A percentile compares a stretch with the other conserved stretches of the same genome.
Conservation (phyloP, 2,797 vertebrate species). For the Staurois parvus region DNA sequence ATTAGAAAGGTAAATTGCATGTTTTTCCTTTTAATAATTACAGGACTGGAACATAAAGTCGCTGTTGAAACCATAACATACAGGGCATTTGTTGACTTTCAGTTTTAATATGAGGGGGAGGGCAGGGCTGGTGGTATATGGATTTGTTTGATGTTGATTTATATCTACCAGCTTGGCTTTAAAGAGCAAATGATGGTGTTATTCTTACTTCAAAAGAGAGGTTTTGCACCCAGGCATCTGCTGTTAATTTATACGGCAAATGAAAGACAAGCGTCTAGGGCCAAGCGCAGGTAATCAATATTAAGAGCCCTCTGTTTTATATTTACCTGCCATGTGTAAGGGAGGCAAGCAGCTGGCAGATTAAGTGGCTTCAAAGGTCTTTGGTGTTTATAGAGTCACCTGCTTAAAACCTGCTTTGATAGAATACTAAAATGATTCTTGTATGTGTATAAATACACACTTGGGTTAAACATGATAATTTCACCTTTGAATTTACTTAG, state of each 20-base stretch:
- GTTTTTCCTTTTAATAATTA: slow-evolving; percentile 26
- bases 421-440: neutral
- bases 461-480: too few relatives aligned
- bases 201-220: slow-evolving; percentile 50
- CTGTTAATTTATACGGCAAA: slow-evolving; percentile 45
- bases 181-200: slow-evolving; percentile 22
- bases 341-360: slow-evolving; percentile 5
- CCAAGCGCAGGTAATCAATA: slow-evolving; percentile 35
- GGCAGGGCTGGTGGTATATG: slow-evolving; percentile 11
- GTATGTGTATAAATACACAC: too few relatives aligned
- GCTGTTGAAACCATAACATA: neutral
- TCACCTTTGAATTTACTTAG: too few relatives aligned
- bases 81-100: neutral
- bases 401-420: neutral
- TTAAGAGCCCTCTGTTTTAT: slow-evolving; percentile 42
- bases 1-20: neutral
- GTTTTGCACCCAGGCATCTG: slow-evolving; percentile 44
- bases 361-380: slow-evolving; percentile 30
- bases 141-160: slow-evolving; percentile 48
- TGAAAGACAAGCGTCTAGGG: slow-evolving; percentile 22
- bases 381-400: neutral
- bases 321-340: slow-evolving; percentile 38
- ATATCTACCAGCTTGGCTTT: slow-evolving; percentile 20
- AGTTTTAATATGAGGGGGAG: slow-evolving; percentile 13
- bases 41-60: neutral